phyloP scores from a whole-genome alignment of 2,888 invertebrate genomes.

The Drosophila acutilabella region DNA sequence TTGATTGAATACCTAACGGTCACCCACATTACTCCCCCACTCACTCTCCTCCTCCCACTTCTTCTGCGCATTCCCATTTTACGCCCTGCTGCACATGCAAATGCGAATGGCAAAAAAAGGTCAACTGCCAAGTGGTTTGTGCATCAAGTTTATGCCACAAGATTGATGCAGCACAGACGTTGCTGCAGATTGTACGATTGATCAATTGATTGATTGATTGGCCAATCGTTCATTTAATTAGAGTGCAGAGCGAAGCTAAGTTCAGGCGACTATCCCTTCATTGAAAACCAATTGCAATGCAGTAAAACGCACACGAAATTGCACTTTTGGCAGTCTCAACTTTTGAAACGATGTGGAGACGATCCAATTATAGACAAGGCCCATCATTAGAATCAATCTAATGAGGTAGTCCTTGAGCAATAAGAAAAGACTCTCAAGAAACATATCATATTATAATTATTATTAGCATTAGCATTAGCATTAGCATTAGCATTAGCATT shows the following conservation, averaged over 20 bases:
- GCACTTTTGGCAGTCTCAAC: conserved; percentile 15
- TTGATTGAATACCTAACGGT: conserved; percentile 16
- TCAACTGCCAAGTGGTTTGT: conserved; percentile 35
- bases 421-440: too few species aligned
- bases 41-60: too few species aligned
- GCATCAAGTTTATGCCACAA: conserved; percentile 32
- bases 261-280: conserved; percentile 25
- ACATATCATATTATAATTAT: too few species aligned
- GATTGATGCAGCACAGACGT: conserved; percentile 49
- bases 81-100: conserved; percentile 12
- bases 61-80: not conserved
- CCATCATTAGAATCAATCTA: conserved; percentile 1
- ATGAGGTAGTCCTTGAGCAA: conserved; percentile 12
- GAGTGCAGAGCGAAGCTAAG: conserved; percentile 26
- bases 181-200: conserved; percentile 28
- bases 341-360: not conserved
- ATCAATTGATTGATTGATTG: conserved; percentile 37
- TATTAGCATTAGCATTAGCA: too few species aligned
- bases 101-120: conserved; percentile 49
- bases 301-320: conserved; percentile 13
- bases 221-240: conserved; percentile 54
- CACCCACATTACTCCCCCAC: not conserved
- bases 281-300: conserved; percentile 48
- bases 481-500: too few species aligned
- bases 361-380: conserved; percentile 19